A percentile compares a stretch with the other conserved stretches of the same genome.
phyloP scores from a whole-genome alignment of 2,888 invertebrate genomes.

The Drosophila borborema region DNA sequence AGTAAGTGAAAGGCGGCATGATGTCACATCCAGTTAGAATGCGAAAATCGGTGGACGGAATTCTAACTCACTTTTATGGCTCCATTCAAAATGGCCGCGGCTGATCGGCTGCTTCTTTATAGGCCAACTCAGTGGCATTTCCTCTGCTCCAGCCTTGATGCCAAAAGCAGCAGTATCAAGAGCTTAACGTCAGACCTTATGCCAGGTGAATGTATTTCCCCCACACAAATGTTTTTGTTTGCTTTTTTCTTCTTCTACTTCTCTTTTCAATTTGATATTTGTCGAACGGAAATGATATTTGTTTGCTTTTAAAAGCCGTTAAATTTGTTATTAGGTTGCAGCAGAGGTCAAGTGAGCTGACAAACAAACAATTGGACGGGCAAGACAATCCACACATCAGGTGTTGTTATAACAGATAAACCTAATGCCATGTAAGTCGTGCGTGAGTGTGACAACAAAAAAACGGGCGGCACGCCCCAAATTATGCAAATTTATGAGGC shows the following conservation, averaged over 20 bases:
- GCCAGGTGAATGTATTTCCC: slow-evolving; percentile 75
- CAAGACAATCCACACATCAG: slow-evolving; percentile 48
- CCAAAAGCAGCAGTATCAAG: slow-evolving; percentile 58
- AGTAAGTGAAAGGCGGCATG: slow-evolving; percentile 66
- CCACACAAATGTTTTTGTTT: slow-evolving; percentile 44
- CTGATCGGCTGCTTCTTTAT: neutral
- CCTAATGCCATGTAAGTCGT: slow-evolving; percentile 7
- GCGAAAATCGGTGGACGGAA: slow-evolving; percentile 21
- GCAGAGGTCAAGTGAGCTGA: slow-evolving; percentile 71
- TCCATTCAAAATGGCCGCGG: slow-evolving; percentile 28
- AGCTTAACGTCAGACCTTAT: slow-evolving; percentile 19
- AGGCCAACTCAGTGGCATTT: slow-evolving; percentile 40
- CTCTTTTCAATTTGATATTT: slow-evolving; percentile 27
- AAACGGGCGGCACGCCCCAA: slow-evolving; percentile 8
- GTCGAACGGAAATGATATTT: slow-evolving; percentile 73
- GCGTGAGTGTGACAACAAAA: slow-evolving; percentile 11
- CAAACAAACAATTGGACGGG: slow-evolving; percentile 52
- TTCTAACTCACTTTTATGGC: slow-evolving; percentile 40
- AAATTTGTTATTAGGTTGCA: slow-evolving; percentile 50
- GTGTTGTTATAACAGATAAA: neutral
- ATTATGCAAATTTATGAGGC: slow-evolving; percentile 44
- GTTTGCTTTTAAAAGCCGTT: slow-evolving; percentile 67
- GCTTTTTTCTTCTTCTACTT: slow-evolving; percentile 13
- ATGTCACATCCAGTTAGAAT: slow-evolving; percentile 46
- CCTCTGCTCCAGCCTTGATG: slow-evolving; percentile 65